Evolutionary conservation across 1,140 invertebrate species (phyloP).

Genomic region (Ceratina japonica): DNA sequence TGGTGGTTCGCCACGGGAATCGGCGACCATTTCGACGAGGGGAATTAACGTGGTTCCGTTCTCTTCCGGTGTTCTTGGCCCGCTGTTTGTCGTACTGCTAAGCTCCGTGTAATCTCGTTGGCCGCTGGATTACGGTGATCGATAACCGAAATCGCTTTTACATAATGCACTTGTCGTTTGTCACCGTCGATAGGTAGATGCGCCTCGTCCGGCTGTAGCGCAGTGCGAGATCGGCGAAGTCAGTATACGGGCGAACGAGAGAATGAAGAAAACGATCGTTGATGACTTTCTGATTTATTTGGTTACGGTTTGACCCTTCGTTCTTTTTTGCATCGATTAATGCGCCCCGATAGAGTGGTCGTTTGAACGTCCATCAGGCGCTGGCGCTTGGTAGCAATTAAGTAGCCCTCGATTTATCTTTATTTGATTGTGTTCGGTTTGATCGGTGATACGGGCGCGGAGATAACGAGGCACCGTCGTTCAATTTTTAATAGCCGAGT

Average conservation of each 20-base stretch:
- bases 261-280: slow-evolving; percentile 1
- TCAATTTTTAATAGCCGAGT: neutral
- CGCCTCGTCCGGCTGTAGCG: too few relatives aligned
- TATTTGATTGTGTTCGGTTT: neutral
- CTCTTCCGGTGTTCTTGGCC: slow-evolving; percentile 1
- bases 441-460: neutral
- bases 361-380: neutral
- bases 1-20: slow-evolving; percentile 14
- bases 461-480: neutral
- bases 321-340: slow-evolving; percentile 20
- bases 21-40: slow-evolving; percentile 16
- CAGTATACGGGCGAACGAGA: neutral
- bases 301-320: neutral
- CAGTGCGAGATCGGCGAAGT: too few relatives aligned
- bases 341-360: slow-evolving; percentile 17
- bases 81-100: slow-evolving; percentile 8
- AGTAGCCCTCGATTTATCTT: slow-evolving; percentile 18
- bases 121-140: slow-evolving; percentile 28
- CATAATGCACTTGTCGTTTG: slow-evolving; percentile 47
- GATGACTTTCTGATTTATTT: slow-evolving; percentile 35
- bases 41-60: slow-evolving; percentile 5
- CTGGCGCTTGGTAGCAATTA: slow-evolving; percentile 12
- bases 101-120: slow-evolving; percentile 42
- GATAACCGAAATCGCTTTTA: slow-evolving; percentile 38
- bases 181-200: slow-evolving; percentile 21